phyloP scores from a whole-genome alignment of 2,888 invertebrate species.

The Oligia strigilis region DNA sequence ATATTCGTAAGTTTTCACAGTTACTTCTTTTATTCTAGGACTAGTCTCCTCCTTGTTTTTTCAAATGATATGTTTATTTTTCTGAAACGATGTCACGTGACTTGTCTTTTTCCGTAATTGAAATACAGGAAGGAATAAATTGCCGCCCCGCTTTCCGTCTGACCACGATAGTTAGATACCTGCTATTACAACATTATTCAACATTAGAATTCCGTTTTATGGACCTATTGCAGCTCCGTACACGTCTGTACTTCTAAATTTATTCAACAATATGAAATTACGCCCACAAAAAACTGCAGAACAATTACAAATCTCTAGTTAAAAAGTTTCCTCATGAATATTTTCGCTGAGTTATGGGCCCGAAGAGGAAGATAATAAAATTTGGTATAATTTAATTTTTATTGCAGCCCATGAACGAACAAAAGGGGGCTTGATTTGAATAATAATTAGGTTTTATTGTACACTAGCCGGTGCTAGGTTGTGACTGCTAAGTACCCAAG shows the following conservation, averaged over 20 bases:
- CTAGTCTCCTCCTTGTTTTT: not conserved
- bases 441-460: conserved; percentile 78
- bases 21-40: not conserved
- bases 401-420: conserved; percentile 81
- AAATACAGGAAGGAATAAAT: conserved; percentile 22
- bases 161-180: not conserved
- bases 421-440: conserved; percentile 82
- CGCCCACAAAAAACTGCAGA: conserved; percentile 68
- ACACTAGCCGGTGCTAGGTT: conserved; percentile 64
- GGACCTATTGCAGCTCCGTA: conserved; percentile 40
- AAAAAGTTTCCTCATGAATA: conserved; percentile 85
- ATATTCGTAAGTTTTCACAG: not conserved
- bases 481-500: conserved; percentile 54
- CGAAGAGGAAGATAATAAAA: conserved; percentile 85
- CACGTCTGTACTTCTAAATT: conserved; percentile 62
- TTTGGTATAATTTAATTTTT: conserved; percentile 85
- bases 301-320: conserved; percentile 79
- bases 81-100: not conserved
- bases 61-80: not conserved
- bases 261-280: conserved; percentile 67
- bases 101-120: conserved; percentile 27
- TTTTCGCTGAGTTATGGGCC: conserved; percentile 83
- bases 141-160: conserved; percentile 3
- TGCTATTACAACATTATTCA: conserved; percentile 10
- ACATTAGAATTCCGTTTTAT: conserved; percentile 30